A percentile compares a stretch with the other conserved stretches of the same genome.
These are phyloP conservation scores for Argyresthia goedartella DNA, from an alignment of 2,888 invertebrate species.

Conservation along the genomic window DNA sequence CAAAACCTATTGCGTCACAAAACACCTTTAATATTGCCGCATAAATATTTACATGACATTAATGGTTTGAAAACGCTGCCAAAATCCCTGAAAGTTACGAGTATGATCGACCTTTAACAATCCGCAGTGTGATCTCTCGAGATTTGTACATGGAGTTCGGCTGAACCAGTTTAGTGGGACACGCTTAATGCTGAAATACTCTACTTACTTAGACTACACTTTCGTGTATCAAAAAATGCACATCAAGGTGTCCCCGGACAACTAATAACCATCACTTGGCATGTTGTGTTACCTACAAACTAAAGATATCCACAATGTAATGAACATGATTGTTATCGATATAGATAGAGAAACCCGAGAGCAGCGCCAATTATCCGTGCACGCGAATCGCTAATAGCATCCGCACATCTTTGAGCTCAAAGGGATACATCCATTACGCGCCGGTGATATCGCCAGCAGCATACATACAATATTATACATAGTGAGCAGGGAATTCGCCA, in stretches of 20 bases:
- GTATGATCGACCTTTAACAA: background rate
- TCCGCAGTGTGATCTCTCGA: background rate
- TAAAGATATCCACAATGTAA: background rate
- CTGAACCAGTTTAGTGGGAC: too few relatives aligned
- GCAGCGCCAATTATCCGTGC: conserved; percentile 37
- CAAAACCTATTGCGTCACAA: conserved; percentile 61
- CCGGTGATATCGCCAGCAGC: conserved; percentile 1
- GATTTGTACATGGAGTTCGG: too few relatives aligned
- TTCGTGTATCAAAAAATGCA: background rate
- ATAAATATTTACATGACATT: conserved; percentile 64
- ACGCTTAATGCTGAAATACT: too few relatives aligned
- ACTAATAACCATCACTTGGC: background rate
- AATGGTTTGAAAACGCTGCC: conserved; percentile 21
- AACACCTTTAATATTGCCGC: conserved; percentile 53
- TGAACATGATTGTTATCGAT: too few relatives aligned
- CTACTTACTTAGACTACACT: too few relatives aligned
- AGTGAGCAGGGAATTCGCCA: conserved; percentile 21
- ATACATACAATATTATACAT: conserved; percentile 15
- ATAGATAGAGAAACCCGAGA: too few relatives aligned
- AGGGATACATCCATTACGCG: conserved; percentile 38
- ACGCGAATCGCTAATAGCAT: conserved; percentile 38
- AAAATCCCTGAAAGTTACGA: background rate
- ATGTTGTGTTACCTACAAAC: background rate
- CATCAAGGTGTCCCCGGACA: background rate
- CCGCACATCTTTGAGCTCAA: conserved; percentile 51